Evolutionary conservation across 2,797 vertebrate genomes (phyloP).

Genomic region (Tadarida brasiliensis): DNA sequence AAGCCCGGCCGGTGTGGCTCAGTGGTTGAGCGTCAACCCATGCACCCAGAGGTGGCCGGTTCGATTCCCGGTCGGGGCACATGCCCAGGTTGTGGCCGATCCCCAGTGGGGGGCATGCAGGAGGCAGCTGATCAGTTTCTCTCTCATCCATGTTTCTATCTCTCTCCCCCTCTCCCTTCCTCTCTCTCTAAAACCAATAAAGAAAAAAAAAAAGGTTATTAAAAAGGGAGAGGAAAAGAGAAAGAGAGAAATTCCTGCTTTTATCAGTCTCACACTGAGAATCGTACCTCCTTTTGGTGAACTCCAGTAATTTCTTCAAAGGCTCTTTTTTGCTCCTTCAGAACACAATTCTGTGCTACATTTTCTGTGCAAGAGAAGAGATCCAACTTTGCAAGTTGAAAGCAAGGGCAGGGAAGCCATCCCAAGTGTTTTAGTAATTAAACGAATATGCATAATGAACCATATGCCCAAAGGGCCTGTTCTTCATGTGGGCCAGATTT

Average conservation of each 20-base stretch:
- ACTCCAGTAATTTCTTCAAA: conserved; percentile 81
- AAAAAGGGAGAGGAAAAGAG: background rate
- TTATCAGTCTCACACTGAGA: conserved; percentile 54
- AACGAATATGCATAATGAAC: conserved; percentile 92
- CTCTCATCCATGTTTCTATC: too few species aligned
- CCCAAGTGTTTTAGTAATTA: conserved; percentile 92
- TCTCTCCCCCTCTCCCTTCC: too few species aligned
- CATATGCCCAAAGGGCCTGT: conserved; percentile 92
- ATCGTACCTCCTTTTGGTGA: conserved; percentile 76
- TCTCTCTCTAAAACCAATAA: too few species aligned
- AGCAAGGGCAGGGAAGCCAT: conserved; percentile 90
- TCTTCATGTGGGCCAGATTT: conserved; percentile 92
- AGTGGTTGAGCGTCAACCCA: too few species aligned
- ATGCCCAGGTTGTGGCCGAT: too few species aligned
- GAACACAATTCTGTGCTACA: conserved; percentile 84
- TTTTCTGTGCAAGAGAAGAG: conserved; percentile 86
- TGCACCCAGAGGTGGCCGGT: too few species aligned
- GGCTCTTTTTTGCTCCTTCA: conserved; percentile 74
- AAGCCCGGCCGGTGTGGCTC: too few species aligned
- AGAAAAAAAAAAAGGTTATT: too few species aligned
- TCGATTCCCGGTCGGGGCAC: too few species aligned
- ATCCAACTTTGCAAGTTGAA: conserved; percentile 90
- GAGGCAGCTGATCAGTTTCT: too few species aligned
- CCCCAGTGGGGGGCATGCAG: too few species aligned
- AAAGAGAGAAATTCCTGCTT: background rate